These are phyloP conservation scores for Maniola jurtina DNA, from an alignment of 1,140 invertebrate species.

Conservation along the genomic window DNA sequence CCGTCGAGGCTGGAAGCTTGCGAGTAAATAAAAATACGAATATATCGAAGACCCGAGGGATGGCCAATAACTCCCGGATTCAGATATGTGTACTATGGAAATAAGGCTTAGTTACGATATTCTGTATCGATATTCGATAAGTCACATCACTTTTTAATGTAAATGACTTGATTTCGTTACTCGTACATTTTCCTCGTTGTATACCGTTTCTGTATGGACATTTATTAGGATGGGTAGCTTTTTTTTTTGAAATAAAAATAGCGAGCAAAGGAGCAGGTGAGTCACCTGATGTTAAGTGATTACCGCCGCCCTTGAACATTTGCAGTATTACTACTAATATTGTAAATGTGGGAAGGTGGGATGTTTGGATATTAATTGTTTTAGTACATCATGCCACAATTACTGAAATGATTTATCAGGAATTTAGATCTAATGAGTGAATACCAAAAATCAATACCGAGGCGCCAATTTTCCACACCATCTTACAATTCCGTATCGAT, in stretches of 20 bases:
- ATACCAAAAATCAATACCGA: constrained; percentile 13
- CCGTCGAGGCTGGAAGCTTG: constrained; percentile 50
- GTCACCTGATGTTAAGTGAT: no score
- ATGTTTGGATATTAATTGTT: no score
- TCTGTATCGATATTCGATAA: constrained; percentile 23
- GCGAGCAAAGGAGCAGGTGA: no score
- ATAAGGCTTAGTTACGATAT: constrained; percentile 26
- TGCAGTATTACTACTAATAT: no score
- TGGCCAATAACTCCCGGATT: constrained; percentile 54
- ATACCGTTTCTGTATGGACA: no score
- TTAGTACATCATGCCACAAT: no score
- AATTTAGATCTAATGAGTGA: constrained; percentile 7
- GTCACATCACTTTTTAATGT: constrained; percentile 3
- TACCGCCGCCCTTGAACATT: no score
- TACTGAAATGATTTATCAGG: no score
- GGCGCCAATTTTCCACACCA: constrained; percentile 30
- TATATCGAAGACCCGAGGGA: constrained; percentile 62
- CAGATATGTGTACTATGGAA: constrained; percentile 54
- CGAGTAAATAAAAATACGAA: constrained; percentile 69
- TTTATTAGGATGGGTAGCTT: no score
- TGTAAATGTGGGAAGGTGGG: no score
- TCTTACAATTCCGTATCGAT: constrained; percentile 54
- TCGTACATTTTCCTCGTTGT: neutral
- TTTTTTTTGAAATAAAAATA: no score
- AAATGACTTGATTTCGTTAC: neutral